A percentile compares a stretch with the other conserved stretches of the same genome.
Conservation (phyloP, 2,888 invertebrate species). For the Scaptomyza parva region DNA sequence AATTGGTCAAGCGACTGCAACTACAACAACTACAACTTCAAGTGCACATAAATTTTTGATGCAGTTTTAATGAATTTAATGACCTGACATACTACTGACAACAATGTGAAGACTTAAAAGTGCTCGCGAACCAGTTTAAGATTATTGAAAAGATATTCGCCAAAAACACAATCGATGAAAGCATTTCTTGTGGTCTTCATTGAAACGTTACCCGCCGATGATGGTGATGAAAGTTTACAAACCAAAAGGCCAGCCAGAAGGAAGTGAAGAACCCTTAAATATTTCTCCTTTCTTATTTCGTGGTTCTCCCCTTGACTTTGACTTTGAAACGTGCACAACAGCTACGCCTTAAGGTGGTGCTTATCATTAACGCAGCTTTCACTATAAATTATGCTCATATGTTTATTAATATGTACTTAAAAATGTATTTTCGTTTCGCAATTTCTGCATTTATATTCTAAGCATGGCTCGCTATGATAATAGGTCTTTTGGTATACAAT, state of each 20-base stretch:
- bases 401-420: background rate
- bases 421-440: conserved; percentile 4
- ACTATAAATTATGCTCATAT: conserved; percentile 30
- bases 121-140: conserved; percentile 31
- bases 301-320: background rate
- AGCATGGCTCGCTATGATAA: conserved; percentile 47
- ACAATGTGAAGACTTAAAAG: conserved; percentile 43
- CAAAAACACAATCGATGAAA: conserved; percentile 51
- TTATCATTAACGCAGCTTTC: conserved; percentile 38
- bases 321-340: conserved; percentile 5
- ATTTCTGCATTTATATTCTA: conserved; percentile 44
- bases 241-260: too few relatives aligned
- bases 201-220: conserved; percentile 29
- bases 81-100: conserved; percentile 53
- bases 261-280: conserved; percentile 38
- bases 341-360: conserved; percentile 45
- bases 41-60: conserved; percentile 66
- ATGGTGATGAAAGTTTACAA: conserved; percentile 56
- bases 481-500: conserved; percentile 50
- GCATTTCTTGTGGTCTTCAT: conserved; percentile 42
- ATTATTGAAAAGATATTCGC: conserved; percentile 34
- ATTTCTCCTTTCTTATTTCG: background rate
- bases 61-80: conserved; percentile 77
- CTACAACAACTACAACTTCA: too few relatives aligned
- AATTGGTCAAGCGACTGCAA: conserved; percentile 47